These are phyloP conservation scores for Scartelaos histophorus DNA, from an alignment of 2,113 vertebrate genomes.

Conservation along the genomic window DNA sequence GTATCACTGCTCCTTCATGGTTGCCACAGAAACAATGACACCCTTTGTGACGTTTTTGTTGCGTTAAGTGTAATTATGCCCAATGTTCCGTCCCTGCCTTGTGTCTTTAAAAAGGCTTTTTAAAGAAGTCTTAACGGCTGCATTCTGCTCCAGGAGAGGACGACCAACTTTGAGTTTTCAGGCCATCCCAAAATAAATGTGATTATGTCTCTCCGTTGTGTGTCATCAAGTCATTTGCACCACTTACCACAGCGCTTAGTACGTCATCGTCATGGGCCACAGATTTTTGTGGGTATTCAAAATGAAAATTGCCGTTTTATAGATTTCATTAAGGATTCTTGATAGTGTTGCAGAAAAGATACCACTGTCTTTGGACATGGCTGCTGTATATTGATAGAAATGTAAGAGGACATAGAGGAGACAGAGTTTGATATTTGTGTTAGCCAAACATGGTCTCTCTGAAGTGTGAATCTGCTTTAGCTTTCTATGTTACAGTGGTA, in stretches of 20 bases:
- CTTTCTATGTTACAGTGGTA: no score
- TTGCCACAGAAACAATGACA: slow-evolving; percentile 11
- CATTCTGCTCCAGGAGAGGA: slow-evolving; percentile 1
- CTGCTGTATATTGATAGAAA: no score
- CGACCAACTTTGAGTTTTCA: background rate
- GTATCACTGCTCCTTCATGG: background rate
- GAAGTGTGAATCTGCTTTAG: no score
- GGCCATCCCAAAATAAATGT: background rate
- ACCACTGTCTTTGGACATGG: no score
- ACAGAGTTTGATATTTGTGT: no score
- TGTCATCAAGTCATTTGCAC: background rate
- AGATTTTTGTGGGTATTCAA: no score
- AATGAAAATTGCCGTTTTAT: no score
- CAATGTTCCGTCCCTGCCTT: background rate
- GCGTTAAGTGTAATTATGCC: slow-evolving; percentile 3
- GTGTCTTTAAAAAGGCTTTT: background rate
- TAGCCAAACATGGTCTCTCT: no score
- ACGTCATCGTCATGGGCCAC: background rate
- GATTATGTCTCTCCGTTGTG: background rate
- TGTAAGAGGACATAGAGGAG: no score
- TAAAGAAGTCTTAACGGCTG: background rate
- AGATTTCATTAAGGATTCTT: no score
- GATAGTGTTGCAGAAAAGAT: no score
- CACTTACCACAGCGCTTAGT: background rate
- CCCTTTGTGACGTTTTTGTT: background rate